phyloP scores from a whole-genome alignment of 2,888 invertebrate genomes.

The Chaitophorus viminalis region DNA sequence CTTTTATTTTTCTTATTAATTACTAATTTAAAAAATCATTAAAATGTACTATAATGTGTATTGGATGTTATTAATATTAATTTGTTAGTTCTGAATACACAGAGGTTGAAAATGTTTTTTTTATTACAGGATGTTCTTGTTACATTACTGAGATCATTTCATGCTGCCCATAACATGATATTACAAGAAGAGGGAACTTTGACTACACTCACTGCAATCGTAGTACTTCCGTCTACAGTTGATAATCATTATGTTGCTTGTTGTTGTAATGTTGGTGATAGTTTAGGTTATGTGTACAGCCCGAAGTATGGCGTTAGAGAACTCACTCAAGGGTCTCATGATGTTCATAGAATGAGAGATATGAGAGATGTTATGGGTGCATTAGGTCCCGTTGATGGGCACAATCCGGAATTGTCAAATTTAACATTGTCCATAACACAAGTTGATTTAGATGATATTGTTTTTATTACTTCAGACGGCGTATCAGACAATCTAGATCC shows the following conservation, averaged over 20 bases:
- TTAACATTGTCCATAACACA: slow-evolving; percentile 85
- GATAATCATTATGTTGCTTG: slow-evolving; percentile 77
- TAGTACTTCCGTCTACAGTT: slow-evolving; percentile 74
- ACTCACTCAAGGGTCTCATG: slow-evolving; percentile 84
- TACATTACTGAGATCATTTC: slow-evolving; percentile 80
- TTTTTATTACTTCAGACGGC: slow-evolving; percentile 89
- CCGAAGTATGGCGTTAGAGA: slow-evolving; percentile 84
- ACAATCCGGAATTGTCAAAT: slow-evolving; percentile 86
- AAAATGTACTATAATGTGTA: not conserved
- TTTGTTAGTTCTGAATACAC: too few relatives aligned
- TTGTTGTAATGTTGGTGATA: slow-evolving; percentile 89
- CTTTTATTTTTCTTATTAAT: too few relatives aligned
- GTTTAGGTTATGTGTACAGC: slow-evolving; percentile 85
- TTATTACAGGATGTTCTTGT: slow-evolving; percentile 77
- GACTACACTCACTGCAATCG: slow-evolving; percentile 85
- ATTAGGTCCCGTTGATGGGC: slow-evolving; percentile 86
- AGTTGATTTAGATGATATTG: slow-evolving; percentile 82
- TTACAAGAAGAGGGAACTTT: slow-evolving; percentile 83
- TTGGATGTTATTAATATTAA: too few relatives aligned
- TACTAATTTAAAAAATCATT: too few relatives aligned
- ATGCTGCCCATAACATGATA: slow-evolving; percentile 86
- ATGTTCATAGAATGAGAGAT: slow-evolving; percentile 83
- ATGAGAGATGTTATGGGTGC: slow-evolving; percentile 91
- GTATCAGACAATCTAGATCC: slow-evolving; percentile 92
- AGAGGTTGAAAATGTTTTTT: slow-evolving; percentile 29